phyloP scores from a whole-genome alignment of 2,888 invertebrate genomes.

The Caenorhabditis becei region DNA sequence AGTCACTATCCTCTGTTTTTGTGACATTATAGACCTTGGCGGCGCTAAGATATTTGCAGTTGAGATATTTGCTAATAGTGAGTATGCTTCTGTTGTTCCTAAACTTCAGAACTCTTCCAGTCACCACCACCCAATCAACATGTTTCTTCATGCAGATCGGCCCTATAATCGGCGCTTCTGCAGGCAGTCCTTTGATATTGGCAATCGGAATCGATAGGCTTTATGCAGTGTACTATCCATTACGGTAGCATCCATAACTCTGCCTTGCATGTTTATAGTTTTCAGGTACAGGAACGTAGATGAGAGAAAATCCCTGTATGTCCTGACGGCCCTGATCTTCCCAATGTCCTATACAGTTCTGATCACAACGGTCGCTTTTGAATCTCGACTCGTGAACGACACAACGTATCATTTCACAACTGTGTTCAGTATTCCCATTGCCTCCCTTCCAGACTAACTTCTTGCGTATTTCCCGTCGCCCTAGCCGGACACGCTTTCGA shows the following conservation, averaged over 20 bases:
- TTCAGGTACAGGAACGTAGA: not conserved
- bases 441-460: conserved; percentile 18
- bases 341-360: not conserved
- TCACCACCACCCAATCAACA: conserved; percentile 13
- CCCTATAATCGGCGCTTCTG: conserved; percentile 31
- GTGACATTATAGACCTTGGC: not conserved
- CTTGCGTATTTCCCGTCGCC: conserved; percentile 30
- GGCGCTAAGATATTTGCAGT: not conserved
- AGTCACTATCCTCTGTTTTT: not conserved
- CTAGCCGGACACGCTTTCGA: conserved; percentile 19
- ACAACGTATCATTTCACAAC: not conserved
- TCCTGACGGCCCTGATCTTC: not conserved
- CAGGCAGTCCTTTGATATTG: conserved; percentile 44
- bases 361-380: not conserved
- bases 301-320: not conserved
- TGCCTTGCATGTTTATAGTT: conserved; percentile 1
- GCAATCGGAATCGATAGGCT: conserved; percentile 51
- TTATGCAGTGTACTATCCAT: conserved; percentile 49
- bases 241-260: conserved; percentile 33
- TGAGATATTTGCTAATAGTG: not conserved
- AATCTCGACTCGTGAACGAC: not conserved
- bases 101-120: too few species aligned
- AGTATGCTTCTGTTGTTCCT: not conserved
- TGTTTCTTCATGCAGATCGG: conserved; percentile 44
- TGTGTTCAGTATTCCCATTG: not conserved